Evolutionary conservation across 2,888 invertebrate genomes (phyloP), one percentile per base, ranked within the genome.

Genomic region (Liposcelis brunnea): DNA sequence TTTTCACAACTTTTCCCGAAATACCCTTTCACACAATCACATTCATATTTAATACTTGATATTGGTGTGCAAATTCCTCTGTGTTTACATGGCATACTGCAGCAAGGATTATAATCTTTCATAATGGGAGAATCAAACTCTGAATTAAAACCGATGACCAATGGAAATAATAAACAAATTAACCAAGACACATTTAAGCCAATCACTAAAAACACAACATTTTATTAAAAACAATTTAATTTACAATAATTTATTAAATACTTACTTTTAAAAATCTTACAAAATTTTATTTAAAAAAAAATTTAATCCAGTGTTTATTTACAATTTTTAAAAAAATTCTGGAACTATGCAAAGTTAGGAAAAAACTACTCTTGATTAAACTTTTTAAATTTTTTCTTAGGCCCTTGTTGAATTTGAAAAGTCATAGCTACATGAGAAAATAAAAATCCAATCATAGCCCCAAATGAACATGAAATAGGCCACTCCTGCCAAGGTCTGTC

Each of bases 401-500:
- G 26, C 8, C 26, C 26, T 6, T 26, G 26, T 26, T 26, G 26
- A 26, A 26, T 26, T 26, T 26, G 26, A 26, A 26, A 8, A 4
- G 8, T 14, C 40, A 40, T 40, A 6, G 16, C 12, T 19, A 40
- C 40, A 19, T 40, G 40, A 5, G 50, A 52, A 35, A 72, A 49
- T 15, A 73, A 60, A 54, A 70, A 76, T 4, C 80, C 80, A 42
- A 71, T 58, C 1, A 80, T 58, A 2, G 78, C 75, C n/a, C 80
- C 80, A 0, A 74, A 62, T 49, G 74, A 71, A 55, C 80, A 80
- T 1, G 81, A 76, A 52, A 80, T 74, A 0, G 81, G 81, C 80
- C 81, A 81, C 48, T 64, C 73, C 67, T 90, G 90, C 86, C 89
- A 91, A 0, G 83, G 80, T 42, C 78, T 71, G 61, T 89, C 83